Conservation (phyloP, 2,888 invertebrate genomes). For the Lycocerus yunnanus region DNA sequence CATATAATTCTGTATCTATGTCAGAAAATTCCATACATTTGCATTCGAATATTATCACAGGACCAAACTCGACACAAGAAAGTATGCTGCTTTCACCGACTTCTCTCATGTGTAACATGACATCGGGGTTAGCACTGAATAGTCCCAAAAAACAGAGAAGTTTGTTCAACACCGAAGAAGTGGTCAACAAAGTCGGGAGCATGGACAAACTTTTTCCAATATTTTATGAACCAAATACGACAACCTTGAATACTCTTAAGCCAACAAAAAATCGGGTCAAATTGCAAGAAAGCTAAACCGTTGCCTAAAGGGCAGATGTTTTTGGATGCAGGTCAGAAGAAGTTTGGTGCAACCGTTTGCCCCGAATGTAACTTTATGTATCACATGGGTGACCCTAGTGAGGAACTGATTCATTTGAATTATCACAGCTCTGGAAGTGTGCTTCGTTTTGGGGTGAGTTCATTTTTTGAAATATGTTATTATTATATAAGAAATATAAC, state of each 20-base stretch:
- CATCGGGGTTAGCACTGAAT: conserved; percentile 56
- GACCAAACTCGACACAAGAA: conserved; percentile 7
- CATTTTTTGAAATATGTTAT: too few relatives aligned
- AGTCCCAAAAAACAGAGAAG: conserved; percentile 54
- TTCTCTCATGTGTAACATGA: conserved; percentile 59
- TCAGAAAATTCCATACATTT: conserved; percentile 44
- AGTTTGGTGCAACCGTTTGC: conserved; percentile 77
- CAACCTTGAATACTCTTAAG: conserved; percentile 28
- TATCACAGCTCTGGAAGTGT: conserved; percentile 72
- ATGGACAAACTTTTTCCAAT: conserved; percentile 56
- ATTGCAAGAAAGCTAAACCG: conserved; percentile 51
- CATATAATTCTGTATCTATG: conserved; percentile 38
- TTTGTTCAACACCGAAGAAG: conserved; percentile 10
- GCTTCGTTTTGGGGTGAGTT: conserved; percentile 68
- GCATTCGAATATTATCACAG: conserved; percentile 18
- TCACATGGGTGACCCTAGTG: conserved; percentile 75
- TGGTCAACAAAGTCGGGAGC: conserved; percentile 33
- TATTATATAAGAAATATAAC: too few relatives aligned
- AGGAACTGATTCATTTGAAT: conserved; percentile 75
- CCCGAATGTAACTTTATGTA: conserved; percentile 74
- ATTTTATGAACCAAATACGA: conserved; percentile 46
- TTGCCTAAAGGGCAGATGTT: conserved; percentile 69
- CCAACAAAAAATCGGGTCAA: conserved; percentile 7
- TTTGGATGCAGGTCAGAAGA: conserved; percentile 84
- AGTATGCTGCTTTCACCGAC: conserved; percentile 54